A percentile compares a stretch with the other conserved stretches of the same genome.
These are phyloP conservation scores for Platerodrilus igneus DNA, from an alignment of 2,888 invertebrate species.

Conservation along the genomic window DNA sequence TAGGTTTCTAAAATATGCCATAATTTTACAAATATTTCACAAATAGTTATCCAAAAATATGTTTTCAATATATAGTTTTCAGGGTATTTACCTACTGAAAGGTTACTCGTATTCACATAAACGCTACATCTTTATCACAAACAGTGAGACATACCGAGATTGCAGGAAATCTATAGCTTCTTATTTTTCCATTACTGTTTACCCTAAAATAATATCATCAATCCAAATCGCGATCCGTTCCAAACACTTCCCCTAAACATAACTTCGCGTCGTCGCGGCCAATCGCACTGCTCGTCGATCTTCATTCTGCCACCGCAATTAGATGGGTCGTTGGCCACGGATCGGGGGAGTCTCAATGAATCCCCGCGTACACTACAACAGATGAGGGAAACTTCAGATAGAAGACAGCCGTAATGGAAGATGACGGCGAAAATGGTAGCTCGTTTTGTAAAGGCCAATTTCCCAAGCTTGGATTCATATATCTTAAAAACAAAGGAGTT, in stretches of 20 bases:
- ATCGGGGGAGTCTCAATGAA: constrained; percentile 27
- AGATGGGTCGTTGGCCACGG: constrained; percentile 63
- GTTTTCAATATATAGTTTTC: too few species aligned
- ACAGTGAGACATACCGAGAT: too few species aligned
- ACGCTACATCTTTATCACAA: too few species aligned
- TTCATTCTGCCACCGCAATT: constrained; percentile 66
- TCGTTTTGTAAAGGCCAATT: constrained; percentile 36
- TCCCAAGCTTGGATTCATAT: constrained; percentile 31
- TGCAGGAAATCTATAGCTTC: too few species aligned
- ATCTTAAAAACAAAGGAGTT: constrained; percentile 31
- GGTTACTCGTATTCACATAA: too few species aligned
- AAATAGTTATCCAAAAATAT: too few species aligned
- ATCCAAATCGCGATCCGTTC: constrained; percentile 32
- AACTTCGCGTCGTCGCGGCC: constrained; percentile 50
- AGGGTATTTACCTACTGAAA: too few species aligned
- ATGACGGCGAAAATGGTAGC: constrained; percentile 41
- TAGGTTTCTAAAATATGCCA: too few species aligned
- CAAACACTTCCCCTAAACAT: constrained; percentile 32
- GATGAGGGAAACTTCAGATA: constrained; percentile 37
- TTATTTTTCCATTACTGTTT: too few species aligned
- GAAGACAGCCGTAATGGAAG: constrained; percentile 42
- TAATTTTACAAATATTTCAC: too few species aligned
- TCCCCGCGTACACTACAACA: constrained; percentile 24
- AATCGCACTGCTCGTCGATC: constrained; percentile 64
- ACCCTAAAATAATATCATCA: too few species aligned